These are phyloP conservation scores for Diacarnus erythraeanus DNA, from an alignment of 37 sponge, comb jelly and placozoan genomes.

Conservation along the genomic window DNA sequence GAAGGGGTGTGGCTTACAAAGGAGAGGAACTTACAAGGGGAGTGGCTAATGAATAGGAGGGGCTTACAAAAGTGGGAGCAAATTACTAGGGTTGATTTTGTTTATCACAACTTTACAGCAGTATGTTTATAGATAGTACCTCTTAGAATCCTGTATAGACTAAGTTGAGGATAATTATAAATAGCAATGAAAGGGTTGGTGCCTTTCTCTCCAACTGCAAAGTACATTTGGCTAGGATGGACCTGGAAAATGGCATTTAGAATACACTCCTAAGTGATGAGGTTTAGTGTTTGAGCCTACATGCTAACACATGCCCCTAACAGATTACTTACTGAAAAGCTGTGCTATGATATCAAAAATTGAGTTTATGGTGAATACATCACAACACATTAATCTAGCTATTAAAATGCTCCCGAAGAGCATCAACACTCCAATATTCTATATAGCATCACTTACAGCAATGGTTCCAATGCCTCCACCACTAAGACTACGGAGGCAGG, in stretches of 20 bases:
- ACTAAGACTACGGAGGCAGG: slow-evolving; percentile 76
- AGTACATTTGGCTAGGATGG: slow-evolving; percentile 80
- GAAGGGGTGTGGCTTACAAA: too few relatives aligned
- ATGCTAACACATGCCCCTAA: neutral
- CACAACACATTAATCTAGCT: neutral
- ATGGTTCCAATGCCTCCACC: slow-evolving; percentile 95
- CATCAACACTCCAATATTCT: too few relatives aligned
- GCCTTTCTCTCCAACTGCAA: slow-evolving; percentile 99
- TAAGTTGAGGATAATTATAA: slow-evolving; percentile 85
- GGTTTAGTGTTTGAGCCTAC: neutral
- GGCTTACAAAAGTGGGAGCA: too few relatives aligned
- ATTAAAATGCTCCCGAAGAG: too few relatives aligned
- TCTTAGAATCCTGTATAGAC: slow-evolving; percentile 79
- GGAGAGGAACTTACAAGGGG: too few relatives aligned
- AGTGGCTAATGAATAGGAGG: too few relatives aligned
- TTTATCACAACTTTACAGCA: too few relatives aligned
- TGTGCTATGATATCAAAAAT: neutral
- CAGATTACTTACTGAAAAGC: neutral
- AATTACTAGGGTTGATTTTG: too few relatives aligned
- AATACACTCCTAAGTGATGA: neutral
- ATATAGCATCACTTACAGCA: slow-evolving; percentile 65
- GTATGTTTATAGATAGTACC: slow-evolving; percentile 5
- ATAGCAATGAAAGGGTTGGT: slow-evolving; percentile 81
- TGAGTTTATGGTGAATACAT: neutral
- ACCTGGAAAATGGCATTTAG: slow-evolving; percentile 41